A percentile compares a stretch with the other conserved stretches of the same genome.
Conservation (phyloP, 2,113 vertebrate species). For the Gallinago undulata region DNA sequence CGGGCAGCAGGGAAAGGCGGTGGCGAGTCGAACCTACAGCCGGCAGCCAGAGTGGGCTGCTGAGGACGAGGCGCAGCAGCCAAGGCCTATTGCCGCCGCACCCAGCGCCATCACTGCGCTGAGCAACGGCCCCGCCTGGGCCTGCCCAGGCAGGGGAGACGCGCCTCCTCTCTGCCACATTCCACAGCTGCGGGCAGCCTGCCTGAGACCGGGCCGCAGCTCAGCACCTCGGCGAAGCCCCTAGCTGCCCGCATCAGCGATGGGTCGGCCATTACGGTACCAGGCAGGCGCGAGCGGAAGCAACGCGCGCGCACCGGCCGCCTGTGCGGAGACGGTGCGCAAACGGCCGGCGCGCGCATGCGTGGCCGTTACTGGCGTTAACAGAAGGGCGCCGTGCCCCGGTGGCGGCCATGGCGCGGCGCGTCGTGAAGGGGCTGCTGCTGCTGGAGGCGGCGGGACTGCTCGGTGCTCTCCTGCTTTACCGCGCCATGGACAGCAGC, state of each 20-base stretch:
- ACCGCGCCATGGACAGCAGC: slow-evolving; percentile 42
- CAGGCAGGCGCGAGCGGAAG: rapidly evolving
- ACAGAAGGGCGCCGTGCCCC: rapidly evolving
- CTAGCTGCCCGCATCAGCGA: rapidly evolving
- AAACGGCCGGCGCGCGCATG: background rate
- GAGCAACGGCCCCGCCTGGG: too few species aligned
- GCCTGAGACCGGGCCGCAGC: background rate
- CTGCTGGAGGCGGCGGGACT: background rate
- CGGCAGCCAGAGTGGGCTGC: background rate
- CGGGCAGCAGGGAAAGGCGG: rapidly evolving
- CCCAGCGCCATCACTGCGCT: background rate
- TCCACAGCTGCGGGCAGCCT: background rate
- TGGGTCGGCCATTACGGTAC: rapidly evolving
- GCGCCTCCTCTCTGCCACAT: background rate
- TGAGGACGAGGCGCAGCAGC: background rate
- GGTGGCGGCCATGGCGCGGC: background rate
- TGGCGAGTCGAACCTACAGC: background rate
- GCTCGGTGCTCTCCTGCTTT: slow-evolving; percentile 16
- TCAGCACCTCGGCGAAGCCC: rapidly evolving
- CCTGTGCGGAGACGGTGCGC: rapidly evolving
- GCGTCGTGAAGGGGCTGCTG: rapidly evolving
- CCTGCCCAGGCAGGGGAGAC: background rate
- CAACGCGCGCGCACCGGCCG: rapidly evolving
- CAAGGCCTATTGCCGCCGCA: background rate
- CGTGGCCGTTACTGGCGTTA: background rate